These are phyloP conservation scores for Argynnis bischoffii DNA, from an alignment of 2,888 invertebrate genomes.

Conservation along the genomic window DNA sequence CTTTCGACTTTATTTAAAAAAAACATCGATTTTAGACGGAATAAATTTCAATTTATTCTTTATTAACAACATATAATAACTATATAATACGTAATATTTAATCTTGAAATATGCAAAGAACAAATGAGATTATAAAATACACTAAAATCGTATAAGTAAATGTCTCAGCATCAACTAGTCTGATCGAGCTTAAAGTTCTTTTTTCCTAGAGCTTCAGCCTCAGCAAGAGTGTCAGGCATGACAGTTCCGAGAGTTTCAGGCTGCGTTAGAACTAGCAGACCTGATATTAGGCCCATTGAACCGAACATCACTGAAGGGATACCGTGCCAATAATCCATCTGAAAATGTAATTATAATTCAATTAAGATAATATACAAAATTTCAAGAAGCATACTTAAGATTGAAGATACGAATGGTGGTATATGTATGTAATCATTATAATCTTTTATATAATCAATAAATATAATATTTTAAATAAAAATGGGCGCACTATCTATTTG, in stretches of 20 bases:
- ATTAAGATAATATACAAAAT: background rate
- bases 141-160: background rate
- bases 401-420: background rate
- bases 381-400: background rate
- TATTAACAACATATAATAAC: too few species aligned
- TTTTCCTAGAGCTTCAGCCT: constrained; percentile 66
- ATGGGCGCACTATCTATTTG: too few species aligned
- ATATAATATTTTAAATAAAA: background rate
- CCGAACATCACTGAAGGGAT: constrained; percentile 82
- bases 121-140: background rate
- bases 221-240: constrained; percentile 83
- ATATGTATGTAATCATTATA: too few species aligned
- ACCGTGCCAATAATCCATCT: constrained; percentile 63
- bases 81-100: background rate
- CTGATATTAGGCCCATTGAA: constrained; percentile 66
- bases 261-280: constrained; percentile 79
- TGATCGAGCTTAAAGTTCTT: constrained; percentile 29
- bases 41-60: too few species aligned
- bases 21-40: too few species aligned
- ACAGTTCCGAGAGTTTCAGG: constrained; percentile 83
- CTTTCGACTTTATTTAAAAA: too few species aligned
- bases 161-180: background rate
- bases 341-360: constrained; percentile 29
- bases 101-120: background rate
- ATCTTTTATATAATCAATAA: too few species aligned